Percentiles rank a stretch among this genome's conserved stretches.
Conservation (phyloP, 2,797 vertebrate genomes). For the Lindbergichthys nudifrons region DNA sequence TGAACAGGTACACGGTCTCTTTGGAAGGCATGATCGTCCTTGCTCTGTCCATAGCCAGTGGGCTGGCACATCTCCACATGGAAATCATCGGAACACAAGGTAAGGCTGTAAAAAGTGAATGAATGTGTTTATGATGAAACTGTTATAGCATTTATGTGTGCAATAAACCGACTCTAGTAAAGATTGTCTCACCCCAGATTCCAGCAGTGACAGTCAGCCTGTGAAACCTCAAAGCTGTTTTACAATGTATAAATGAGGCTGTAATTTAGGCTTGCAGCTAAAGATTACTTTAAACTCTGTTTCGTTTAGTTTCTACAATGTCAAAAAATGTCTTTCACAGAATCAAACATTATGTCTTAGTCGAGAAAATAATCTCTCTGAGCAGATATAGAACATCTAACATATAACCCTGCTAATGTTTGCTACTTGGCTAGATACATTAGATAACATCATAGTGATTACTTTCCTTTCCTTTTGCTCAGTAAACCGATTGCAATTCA, state of each 20-base stretch:
- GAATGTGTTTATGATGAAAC: neutral
- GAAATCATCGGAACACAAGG: conserved; percentile 97
- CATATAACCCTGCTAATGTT: neutral
- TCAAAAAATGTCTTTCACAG: neutral
- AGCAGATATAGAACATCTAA: neutral
- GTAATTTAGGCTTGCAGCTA: neutral
- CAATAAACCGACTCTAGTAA: conserved; percentile 4
- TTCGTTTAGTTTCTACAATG: neutral
- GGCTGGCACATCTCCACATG: conserved; percentile 97
- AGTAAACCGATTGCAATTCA: neutral
- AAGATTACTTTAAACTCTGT: neutral
- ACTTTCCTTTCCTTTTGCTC: neutral
- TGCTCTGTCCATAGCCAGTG: conserved; percentile 91
- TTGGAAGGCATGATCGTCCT: conserved; percentile 89
- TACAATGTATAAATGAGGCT: neutral
- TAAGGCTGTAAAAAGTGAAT: conserved; percentile 56
- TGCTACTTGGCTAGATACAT: neutral
- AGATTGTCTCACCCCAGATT: conserved; percentile 1
- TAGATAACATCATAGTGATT: neutral
- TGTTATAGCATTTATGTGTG: neutral
- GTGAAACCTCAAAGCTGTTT: neutral
- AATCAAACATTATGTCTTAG: no score
- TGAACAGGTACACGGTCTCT: conserved; percentile 91
- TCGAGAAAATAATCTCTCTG: neutral
- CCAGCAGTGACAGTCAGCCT: neutral